phyloP scores from a whole-genome alignment of 1,140 invertebrate genomes.

The Drosophila tristis region DNA sequence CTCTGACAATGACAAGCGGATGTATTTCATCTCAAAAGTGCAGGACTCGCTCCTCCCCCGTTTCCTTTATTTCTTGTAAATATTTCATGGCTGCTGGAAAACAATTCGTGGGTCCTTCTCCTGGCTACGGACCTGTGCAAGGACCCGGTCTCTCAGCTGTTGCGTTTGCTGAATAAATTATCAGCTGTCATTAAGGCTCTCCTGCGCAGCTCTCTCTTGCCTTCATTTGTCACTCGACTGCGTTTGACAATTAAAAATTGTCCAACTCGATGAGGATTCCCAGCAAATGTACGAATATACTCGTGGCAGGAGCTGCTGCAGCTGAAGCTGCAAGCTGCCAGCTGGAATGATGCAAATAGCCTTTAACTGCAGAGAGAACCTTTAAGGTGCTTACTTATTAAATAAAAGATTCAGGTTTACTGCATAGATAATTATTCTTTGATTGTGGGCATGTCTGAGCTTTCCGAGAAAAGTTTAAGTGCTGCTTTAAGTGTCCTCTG shows the following conservation, averaged over 20 bases:
- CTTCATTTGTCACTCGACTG: slow-evolving; percentile 75
- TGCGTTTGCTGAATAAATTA: slow-evolving; percentile 78
- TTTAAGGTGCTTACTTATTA: too few relatives aligned
- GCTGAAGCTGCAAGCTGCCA: too few relatives aligned
- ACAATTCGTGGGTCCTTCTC: slow-evolving; percentile 58
- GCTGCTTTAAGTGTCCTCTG: too few relatives aligned
- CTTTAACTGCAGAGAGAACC: too few relatives aligned
- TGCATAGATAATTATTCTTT: not conserved
- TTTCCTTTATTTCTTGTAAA: slow-evolving; percentile 51
- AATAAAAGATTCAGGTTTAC: too few relatives aligned
- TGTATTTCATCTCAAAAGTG: slow-evolving; percentile 68
- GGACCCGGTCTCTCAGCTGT: slow-evolving; percentile 62
- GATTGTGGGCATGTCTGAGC: too few relatives aligned
- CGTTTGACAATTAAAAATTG: slow-evolving; percentile 80
- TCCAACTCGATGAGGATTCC: slow-evolving; percentile 41
- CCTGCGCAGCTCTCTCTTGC: slow-evolving; percentile 39
- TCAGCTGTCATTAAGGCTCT: slow-evolving; percentile 75
- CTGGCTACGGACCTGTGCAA: slow-evolving; percentile 2
- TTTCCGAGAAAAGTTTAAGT: too few relatives aligned
- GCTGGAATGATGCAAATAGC: too few relatives aligned
- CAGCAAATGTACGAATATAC: not conserved
- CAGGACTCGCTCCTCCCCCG: slow-evolving; percentile 20
- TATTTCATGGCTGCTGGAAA: slow-evolving; percentile 65
- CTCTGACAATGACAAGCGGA: slow-evolving; percentile 71
- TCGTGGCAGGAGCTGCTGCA: too few relatives aligned